Evolutionary conservation across 2,888 invertebrate species (phyloP), one percentile per base, ranked within the genome.

Genomic region (Calameuta pallipes): DNA sequence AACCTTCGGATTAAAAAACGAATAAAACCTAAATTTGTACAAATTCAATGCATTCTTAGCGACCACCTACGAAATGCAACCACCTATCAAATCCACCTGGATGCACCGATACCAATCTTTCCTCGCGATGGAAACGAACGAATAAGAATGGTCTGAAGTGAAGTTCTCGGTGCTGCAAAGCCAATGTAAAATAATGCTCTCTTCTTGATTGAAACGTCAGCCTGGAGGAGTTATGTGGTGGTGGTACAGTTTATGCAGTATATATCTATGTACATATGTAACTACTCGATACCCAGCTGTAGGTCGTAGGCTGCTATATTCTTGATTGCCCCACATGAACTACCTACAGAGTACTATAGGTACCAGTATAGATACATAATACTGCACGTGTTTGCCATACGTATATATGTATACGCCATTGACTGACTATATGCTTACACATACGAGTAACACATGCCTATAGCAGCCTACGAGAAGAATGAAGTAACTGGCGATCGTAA

Each of bases 191-290:
- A 83, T 79, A 81, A 85, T 82, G 86, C 82, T 80, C 76, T 78
- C 73, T 80, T 82, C 71, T 85, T 88, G 88, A 90, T 90, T 89
- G 89, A 89, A 90, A 89, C 84, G 89, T 90, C 89, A 89, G 85
- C 84, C 82, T 81, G 77, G 80, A 85, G 83, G 83, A 89, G 86
- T 89, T 89, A 89, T 87, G 87, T 82, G 83, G 79, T 82, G 80
- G 75, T 80, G 79, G 78, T 80, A 78, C 71, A 78, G 69, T 37
- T 80, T 73, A 75, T 69, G 31, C 75, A 68, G 31, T 34, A 37
- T 70, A 69, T 75, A 56, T 76, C 74, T 74, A 81, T 73, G 80
- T 31, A 23, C 76, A 30, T 77, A 15, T 77, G 41, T 74, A 69
- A 74, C 77, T 71, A 36, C 69, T 33, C 36, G 56, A 77, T 37